phyloP scores from a whole-genome alignment of 2,797 vertebrate species.

The Dallia pectoralis region DNA sequence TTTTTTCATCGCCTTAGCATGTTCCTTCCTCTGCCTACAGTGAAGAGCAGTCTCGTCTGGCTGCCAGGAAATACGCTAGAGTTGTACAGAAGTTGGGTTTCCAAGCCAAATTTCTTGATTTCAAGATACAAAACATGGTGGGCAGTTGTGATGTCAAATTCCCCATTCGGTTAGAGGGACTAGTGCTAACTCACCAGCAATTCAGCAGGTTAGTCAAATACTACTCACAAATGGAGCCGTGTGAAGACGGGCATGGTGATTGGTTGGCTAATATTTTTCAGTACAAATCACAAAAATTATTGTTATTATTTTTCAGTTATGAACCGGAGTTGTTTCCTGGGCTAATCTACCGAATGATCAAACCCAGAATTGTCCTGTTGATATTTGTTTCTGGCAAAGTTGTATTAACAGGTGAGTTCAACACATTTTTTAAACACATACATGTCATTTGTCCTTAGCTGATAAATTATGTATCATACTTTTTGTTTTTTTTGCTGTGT shows the following conservation, averaged over 20 bases:
- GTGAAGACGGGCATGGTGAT: background rate
- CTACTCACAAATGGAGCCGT: background rate
- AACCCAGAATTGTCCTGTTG: conserved; percentile 97
- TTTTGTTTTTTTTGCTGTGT: conserved; percentile 3
- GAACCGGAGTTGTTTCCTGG: conserved; percentile 98
- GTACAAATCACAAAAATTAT: background rate
- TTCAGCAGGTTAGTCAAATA: conserved; percentile 87
- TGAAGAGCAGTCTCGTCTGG: conserved; percentile 96
- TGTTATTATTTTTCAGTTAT: conserved; percentile 77
- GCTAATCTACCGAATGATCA: conserved; percentile 99
- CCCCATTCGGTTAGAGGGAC: conserved; percentile 93
- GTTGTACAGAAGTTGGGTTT: conserved; percentile 99
- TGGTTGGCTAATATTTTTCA: background rate
- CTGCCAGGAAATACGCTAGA: conserved; percentile 96
- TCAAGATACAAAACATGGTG: conserved; percentile 99
- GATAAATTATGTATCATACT: background rate
- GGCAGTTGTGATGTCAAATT: conserved; percentile 99
- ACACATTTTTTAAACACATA: background rate
- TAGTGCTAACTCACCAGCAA: conserved; percentile 98
- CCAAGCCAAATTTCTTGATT: conserved; percentile 97
- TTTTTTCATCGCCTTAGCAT: background rate
- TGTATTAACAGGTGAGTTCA: conserved; percentile 91
- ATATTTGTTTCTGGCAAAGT: conserved; percentile 99
- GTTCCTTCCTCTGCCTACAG: conserved; percentile 60
- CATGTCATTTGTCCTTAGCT: background rate